phyloP scores from a whole-genome alignment of 2,113 vertebrate genomes.

The Odocoileus virginianus region DNA sequence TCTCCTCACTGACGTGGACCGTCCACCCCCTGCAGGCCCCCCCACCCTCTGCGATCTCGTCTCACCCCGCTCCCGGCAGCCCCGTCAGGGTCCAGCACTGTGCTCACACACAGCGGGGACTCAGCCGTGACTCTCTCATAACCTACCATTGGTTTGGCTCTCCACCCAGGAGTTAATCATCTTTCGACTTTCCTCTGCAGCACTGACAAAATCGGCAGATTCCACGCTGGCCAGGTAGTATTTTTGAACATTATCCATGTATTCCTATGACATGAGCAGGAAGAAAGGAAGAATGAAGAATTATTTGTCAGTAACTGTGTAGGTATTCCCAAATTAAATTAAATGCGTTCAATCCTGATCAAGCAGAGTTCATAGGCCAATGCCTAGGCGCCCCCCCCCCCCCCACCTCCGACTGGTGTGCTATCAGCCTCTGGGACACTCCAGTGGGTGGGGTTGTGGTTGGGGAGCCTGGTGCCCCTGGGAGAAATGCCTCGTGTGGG shows the following conservation, averaged over 20 bases:
- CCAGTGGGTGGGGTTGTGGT: neutral
- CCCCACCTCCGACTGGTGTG: fast-evolving
- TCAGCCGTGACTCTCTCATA: neutral
- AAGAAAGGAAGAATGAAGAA: neutral
- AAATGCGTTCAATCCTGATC: neutral
- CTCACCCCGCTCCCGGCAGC: fast-evolving
- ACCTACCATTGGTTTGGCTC: slow-evolving; percentile 85
- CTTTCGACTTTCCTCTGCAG: slow-evolving; percentile 77
- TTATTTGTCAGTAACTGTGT: neutral
- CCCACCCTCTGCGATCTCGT: fast-evolving
- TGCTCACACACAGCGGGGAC: neutral
- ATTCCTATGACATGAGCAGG: slow-evolving; percentile 69
- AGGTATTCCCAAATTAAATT: neutral
- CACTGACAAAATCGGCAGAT: slow-evolving; percentile 82
- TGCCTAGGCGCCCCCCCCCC: neutral
- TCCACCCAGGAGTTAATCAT: slow-evolving; percentile 90
- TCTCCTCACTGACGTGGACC: too few relatives aligned
- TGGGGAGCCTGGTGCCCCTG: neutral
- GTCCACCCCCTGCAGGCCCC: neutral
- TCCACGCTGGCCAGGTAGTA: slow-evolving; percentile 83
- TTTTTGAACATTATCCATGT: slow-evolving; percentile 64
- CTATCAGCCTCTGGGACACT: neutral
- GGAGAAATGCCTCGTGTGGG: neutral
- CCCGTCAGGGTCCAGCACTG: fast-evolving
- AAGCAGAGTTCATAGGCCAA: neutral